Percentiles rank a stretch among this genome's conserved stretches.
These are phyloP conservation scores for Lycia hirtaria DNA, from an alignment of 2,888 invertebrate species.

Conservation along the genomic window DNA sequence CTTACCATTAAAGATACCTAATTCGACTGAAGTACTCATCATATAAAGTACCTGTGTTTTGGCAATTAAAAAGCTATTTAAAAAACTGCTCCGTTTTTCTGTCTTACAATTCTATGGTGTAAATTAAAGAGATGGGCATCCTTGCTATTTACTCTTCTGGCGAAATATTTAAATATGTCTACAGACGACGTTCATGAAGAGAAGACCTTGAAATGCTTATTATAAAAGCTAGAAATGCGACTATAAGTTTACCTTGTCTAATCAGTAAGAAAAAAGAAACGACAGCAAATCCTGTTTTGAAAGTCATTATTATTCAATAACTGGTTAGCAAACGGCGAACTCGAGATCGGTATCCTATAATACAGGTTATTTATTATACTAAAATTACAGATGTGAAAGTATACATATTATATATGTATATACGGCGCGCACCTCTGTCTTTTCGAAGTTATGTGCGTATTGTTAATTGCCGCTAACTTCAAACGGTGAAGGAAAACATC, in stretches of 20 bases:
- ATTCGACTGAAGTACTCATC: neutral
- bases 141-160: too few species aligned
- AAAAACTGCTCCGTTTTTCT: neutral
- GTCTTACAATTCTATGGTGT: neutral
- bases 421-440: too few species aligned
- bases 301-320: slow-evolving; percentile 3
- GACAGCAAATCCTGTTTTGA: slow-evolving; percentile 10
- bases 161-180: neutral
- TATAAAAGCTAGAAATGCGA: slow-evolving; percentile 1
- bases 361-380: neutral
- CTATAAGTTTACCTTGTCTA: neutral
- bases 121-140: neutral
- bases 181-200: neutral
- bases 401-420: too few species aligned
- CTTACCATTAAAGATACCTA: neutral
- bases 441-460: too few species aligned
- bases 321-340: slow-evolving; percentile 9
- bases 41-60: neutral
- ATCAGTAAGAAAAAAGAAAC: slow-evolving; percentile 10
- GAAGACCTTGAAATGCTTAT: slow-evolving; percentile 2
- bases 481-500: too few species aligned
- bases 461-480: too few species aligned
- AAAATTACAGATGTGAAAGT: neutral
- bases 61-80: neutral
- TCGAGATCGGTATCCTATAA: slow-evolving; percentile 1